Evolutionary conservation across 1,140 invertebrate genomes (phyloP), one percentile per base, ranked within the genome.

Genomic region (Brachionus angularis): DNA sequence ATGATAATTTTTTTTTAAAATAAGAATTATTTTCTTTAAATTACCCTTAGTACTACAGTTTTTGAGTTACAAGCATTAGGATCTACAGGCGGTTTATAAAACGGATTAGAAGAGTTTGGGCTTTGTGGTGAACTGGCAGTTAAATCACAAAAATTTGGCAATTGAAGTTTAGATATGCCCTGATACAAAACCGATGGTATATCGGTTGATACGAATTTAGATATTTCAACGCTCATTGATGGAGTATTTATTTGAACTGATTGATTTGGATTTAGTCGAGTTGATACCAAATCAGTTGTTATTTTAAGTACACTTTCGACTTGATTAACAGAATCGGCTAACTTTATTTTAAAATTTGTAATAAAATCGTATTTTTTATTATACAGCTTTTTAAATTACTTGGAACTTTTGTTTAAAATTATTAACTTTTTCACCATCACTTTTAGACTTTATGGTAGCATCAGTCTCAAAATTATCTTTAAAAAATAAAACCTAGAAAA

Each of bases 391-490:
- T 34, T 5, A 34, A 34, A 34, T 5, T 34, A 34, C 2, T 39
- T 58, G 53, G 5, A 58, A 58, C 39, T 39, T 58, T 39, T 58
- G 36, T 25, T 58, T 58, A 14, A 58, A 58, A 27, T 58, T 58
- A 12, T 58, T 58, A 2, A 58, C 33, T 39, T 58, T 58, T 23
- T 33, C 53, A 2, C 21, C 34, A 4, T 5, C 18, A 39, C n/a
- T 23, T 23, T 39, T 18, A 58, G 34, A 23, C 8, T 31, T 34
- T 18, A 58, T 21, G 5, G 7, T 25, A 10, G 53, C 18, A 58
- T 58, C 53, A 8, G 53, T 39, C 3, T 58, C 33, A 12, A 58
- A 36, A 58, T 58, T 58, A 23, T 21, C 53, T 58, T 58, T 34
- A 5, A 8, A 55, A 55, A 34, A 33, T 16, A 55, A 53, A 23